These are phyloP conservation scores for Haliclona indistincta DNA, from an alignment of 37 sponge, comb jelly and placozoan species.

Conservation along the genomic window DNA sequence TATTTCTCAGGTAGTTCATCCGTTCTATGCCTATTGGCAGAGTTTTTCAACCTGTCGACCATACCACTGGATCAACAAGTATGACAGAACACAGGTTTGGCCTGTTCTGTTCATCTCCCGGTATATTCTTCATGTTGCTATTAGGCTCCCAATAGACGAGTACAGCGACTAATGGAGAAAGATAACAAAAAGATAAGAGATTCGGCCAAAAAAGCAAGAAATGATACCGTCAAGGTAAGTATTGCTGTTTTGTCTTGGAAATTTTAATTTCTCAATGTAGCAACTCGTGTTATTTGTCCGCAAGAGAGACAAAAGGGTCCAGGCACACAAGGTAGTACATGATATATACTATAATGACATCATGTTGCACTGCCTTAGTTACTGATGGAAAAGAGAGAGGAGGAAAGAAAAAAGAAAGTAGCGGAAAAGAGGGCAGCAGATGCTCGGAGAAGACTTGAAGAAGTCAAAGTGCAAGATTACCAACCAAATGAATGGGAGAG, in stretches of 20 bases:
- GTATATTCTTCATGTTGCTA: background rate
- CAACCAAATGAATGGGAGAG: constrained; percentile 10
- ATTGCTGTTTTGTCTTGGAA: background rate
- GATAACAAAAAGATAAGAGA: constrained; percentile 95
- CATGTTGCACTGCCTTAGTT: background rate
- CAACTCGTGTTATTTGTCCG: constrained; percentile 71
- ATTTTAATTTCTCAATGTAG: constrained; percentile 9
- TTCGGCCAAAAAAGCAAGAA: constrained; percentile 83
- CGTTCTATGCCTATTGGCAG: constrained; percentile 95
- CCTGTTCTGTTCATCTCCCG: background rate
- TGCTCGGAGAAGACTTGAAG: constrained; percentile 51
- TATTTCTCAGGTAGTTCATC: constrained; percentile 47
- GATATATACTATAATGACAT: background rate
- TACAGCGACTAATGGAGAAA: constrained; percentile 87
- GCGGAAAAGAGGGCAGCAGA: constrained; percentile 57
- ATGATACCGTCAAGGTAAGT: constrained; percentile 79
- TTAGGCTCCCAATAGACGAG: constrained; percentile 84
- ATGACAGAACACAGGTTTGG: constrained; percentile 70
- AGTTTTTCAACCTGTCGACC: constrained; percentile 86
- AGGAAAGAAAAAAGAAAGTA: constrained; percentile 58
- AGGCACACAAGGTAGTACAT: constrained; percentile 47
- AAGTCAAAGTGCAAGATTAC: constrained; percentile 41
- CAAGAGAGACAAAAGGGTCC: constrained; percentile 69
- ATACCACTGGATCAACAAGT: constrained; percentile 87
- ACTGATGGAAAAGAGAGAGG: constrained; percentile 47